Base-by-base conservation (phyloP, 2,888 invertebrate genomes). In the Tetramorium bicarinatum region DNA sequence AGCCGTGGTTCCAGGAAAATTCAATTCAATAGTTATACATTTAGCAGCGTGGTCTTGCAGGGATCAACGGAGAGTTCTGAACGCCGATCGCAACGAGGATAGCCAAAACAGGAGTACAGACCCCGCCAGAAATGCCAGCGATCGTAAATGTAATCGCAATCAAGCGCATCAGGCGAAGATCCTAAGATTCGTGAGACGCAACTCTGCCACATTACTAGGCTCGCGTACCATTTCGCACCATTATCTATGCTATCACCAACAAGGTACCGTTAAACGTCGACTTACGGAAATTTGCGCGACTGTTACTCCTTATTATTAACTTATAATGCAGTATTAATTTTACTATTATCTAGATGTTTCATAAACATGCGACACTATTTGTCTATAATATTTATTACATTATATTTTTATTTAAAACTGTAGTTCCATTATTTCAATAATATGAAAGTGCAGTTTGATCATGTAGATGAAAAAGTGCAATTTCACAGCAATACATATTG, bases 71-170 rank as follows among this genome's bases (percentile, higher is more conserved):
- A 81, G 47, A 82, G 62, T 61, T 61, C 6, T 9, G n/a, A 34
- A 49, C n/a, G 61, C 38, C 56, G 15, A 59, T 56, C 77, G 72
- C n/a, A 85, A 86, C 41, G 38, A 61, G 56, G n/a, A 62, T 9
- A 38, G 38, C n/a, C 38, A 47, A 66, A 25, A 71, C 82, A 59
- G 74, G 84, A 81, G 83, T 85, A 85, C 82, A 83, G 87, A 92
- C 92, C 93, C 93, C 91, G 93, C 93, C 93, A 93, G 93, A 93
- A 94, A 93, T 93, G 92, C 89, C 89, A 88, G 87, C 90, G 91
- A 90, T 86, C 83, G 75, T 56, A 66, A 87, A 9, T 62, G 13
- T n/a, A 64, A 59, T 59, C 29, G 74, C 29, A 74, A 85, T 86
- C 76, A 77, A 66, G 71, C 69, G 66, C 67, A 11, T 41, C 81